A percentile compares a stretch with the other conserved stretches of the same genome.
Evolutionary conservation across 2,888 invertebrate species (phyloP).

Genomic region (Parascotia fuliginaria): DNA sequence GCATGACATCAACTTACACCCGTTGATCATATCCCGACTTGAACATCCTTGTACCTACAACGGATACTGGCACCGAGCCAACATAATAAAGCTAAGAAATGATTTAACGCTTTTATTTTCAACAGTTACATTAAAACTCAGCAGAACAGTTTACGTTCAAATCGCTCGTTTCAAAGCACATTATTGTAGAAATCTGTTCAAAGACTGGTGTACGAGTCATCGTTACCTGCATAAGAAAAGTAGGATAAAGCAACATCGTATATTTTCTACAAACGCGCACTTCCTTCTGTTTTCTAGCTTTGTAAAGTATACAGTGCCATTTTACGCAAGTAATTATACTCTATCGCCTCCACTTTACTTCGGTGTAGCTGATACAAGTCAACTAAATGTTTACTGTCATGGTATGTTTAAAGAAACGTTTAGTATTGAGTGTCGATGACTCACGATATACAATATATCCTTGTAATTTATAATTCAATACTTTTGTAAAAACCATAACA

Average conservation of each 20-base stretch:
- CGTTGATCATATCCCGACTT: constrained; percentile 33
- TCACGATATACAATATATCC: constrained; percentile 17
- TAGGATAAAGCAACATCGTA: constrained; percentile 3
- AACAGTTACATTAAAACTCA: constrained; percentile 20
- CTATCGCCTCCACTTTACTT: constrained; percentile 17
- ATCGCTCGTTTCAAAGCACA: neutral
- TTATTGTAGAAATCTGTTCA: constrained; percentile 3
- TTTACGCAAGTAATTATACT: constrained; percentile 8
- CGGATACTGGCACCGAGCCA: constrained; percentile 44
- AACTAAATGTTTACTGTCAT: neutral
- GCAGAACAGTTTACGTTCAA: constrained; percentile 3
- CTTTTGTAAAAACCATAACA: constrained; percentile 14
- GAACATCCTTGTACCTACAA: constrained; percentile 35
- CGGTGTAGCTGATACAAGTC: constrained; percentile 4
- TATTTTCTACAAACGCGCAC: constrained; percentile 3
- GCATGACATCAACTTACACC: constrained; percentile 31
- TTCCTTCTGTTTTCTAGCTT: constrained; percentile 9
- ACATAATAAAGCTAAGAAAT: constrained; percentile 31
- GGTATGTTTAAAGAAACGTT: neutral
- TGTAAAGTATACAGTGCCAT: constrained; percentile 10
- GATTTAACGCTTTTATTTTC: constrained; percentile 46
- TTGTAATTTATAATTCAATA: constrained; percentile 4
- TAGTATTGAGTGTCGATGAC: constrained; percentile 17
- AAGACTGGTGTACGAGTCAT: neutral
- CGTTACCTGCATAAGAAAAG: neutral